Evolutionary conservation across 2,797 vertebrate species (phyloP).

Genomic region (Melanotaenia parkinsoni): DNA sequence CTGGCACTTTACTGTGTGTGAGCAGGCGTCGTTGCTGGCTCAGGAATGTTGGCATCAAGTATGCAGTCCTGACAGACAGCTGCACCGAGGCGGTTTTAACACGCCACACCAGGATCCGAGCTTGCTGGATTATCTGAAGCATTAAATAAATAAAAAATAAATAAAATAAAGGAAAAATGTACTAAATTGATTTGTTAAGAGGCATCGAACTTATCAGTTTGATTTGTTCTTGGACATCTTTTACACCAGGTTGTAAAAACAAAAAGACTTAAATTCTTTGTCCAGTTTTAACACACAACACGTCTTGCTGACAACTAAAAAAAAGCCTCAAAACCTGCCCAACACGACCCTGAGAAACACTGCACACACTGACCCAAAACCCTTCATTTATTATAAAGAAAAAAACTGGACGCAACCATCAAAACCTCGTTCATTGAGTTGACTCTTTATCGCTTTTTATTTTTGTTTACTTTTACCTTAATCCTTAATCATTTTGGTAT

Average conservation of each 20-base stretch:
- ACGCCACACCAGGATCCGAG: slow-evolving; percentile 81
- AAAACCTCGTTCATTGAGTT: neutral
- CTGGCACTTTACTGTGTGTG: slow-evolving; percentile 83
- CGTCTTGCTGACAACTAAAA: neutral
- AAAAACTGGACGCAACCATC: slow-evolving; percentile 7
- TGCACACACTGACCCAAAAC: neutral
- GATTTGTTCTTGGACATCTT: neutral
- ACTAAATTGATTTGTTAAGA: neutral
- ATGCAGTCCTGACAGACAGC: slow-evolving; percentile 90
- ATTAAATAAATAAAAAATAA: slow-evolving; percentile 12
- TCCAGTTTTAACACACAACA: slow-evolving; percentile 1
- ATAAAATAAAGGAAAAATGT: neutral
- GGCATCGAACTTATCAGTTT: neutral
- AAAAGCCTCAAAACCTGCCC: neutral
- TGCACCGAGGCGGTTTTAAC: slow-evolving; percentile 90
- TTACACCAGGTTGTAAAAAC: neutral
- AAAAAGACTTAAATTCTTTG: neutral
- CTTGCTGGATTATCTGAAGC: slow-evolving; percentile 79
- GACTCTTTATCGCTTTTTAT: slow-evolving; percentile 3
- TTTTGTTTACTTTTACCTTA: slow-evolving; percentile 4
- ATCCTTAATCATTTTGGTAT: slow-evolving; percentile 1
- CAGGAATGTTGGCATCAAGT: slow-evolving; percentile 92
- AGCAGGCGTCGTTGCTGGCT: slow-evolving; percentile 89
- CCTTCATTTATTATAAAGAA: slow-evolving; percentile 23
- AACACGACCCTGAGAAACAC: neutral